These are phyloP conservation scores for Fistularia commersonii DNA, from an alignment of 2,797 vertebrate genomes.

Conservation along the genomic window DNA sequence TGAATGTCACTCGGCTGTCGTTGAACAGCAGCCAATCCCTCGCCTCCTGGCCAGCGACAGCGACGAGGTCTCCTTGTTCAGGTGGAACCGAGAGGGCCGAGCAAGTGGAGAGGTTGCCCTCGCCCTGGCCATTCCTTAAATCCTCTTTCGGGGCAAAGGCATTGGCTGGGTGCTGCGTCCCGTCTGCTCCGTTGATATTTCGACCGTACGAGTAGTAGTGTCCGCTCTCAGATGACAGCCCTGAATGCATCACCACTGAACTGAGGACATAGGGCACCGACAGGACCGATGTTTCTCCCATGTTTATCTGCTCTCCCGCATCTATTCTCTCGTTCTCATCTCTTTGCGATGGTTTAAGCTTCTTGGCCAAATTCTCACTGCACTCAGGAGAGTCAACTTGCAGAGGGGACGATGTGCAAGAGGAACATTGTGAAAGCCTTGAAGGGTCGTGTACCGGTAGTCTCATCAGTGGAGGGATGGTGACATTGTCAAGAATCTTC, in stretches of 20 bases:
- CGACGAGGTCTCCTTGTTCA: constrained; percentile 60
- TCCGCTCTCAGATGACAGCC: constrained; percentile 94
- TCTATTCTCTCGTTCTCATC: constrained; percentile 77
- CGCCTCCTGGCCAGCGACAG: constrained; percentile 67
- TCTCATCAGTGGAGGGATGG: constrained; percentile 85
- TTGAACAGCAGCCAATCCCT: constrained; percentile 98
- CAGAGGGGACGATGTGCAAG: constrained; percentile 68
- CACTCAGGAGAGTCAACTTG: constrained; percentile 84
- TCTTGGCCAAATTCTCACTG: constrained; percentile 94
- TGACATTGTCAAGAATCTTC: constrained; percentile 94
- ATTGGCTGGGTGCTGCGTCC: constrained; percentile 52
- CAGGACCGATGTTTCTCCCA: constrained; percentile 48
- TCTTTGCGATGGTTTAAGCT: constrained; percentile 88
- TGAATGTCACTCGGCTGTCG: constrained; percentile 96
- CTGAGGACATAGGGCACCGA: constrained; percentile 85
- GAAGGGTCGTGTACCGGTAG: constrained; percentile 73
- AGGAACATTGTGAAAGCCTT: constrained; percentile 39
- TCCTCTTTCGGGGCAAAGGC: constrained; percentile 66
- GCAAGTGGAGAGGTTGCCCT: constrained; percentile 54
- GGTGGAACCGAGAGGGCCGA: constrained; percentile 37
- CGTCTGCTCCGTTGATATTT: constrained; percentile 78
- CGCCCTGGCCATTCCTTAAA: constrained; percentile 44
- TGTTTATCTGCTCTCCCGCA: constrained; percentile 36
- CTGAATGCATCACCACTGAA: constrained; percentile 96
- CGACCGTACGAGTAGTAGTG: constrained; percentile 97